Evolutionary conservation across 2,888 invertebrate species (phyloP).

Genomic region (Rhingia campestris): DNA sequence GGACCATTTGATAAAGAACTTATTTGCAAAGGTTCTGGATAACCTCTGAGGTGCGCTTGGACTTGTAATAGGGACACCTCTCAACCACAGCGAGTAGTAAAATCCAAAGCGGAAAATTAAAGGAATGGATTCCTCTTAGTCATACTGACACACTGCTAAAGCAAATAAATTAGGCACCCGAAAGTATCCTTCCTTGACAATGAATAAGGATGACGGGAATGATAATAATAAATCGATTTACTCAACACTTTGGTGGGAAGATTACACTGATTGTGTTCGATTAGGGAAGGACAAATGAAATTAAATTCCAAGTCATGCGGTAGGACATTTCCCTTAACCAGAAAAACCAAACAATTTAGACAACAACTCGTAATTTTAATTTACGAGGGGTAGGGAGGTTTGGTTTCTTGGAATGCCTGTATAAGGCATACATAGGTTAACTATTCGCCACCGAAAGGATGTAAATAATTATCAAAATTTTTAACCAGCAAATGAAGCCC

Average conservation of each 20-base stretch:
- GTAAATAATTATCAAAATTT: constrained; percentile 1
- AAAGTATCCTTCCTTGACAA: background rate
- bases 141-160: background rate
- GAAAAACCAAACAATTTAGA: constrained; percentile 3
- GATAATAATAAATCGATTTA: background rate
- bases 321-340: background rate
- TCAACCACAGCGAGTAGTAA: background rate
- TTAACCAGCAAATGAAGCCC: constrained; percentile 1
- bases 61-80: background rate
- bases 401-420: background rate
- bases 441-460: background rate
- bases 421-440: no score
- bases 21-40: background rate
- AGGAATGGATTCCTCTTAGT: background rate
- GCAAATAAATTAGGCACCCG: background rate
- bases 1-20: constrained; percentile 1
- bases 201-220: background rate
- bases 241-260: background rate
- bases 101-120: background rate
- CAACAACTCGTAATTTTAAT: no score
- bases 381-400: background rate
- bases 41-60: background rate
- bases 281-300: background rate
- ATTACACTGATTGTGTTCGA: background rate
- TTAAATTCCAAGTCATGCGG: constrained; percentile 13